phyloP scores from a whole-genome alignment of 2,113 vertebrate genomes.

The Micronycteris hirsuta region DNA sequence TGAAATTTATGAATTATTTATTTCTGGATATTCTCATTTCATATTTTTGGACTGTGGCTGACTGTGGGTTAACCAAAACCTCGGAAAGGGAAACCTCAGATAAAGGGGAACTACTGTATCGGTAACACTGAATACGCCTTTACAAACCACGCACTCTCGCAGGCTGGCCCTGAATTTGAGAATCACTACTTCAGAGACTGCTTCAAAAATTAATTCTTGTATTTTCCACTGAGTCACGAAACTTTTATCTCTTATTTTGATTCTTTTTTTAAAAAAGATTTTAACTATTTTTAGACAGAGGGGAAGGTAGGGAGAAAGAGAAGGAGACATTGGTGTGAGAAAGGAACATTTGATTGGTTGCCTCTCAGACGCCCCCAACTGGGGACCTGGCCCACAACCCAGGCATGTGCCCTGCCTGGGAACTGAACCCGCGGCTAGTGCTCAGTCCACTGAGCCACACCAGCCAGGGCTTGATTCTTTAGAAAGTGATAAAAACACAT shows the following conservation, averaged over 20 bases:
- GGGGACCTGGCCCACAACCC: no score
- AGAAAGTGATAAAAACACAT: conserved; percentile 19
- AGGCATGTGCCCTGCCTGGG: no score
- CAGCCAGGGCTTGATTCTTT: not conserved
- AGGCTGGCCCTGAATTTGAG: not conserved
- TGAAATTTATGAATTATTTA: not conserved
- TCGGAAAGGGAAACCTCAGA: not conserved
- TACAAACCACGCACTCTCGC: not conserved
- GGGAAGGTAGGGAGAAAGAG: no score
- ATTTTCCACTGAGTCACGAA: conserved; percentile 14
- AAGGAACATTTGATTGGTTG: no score
- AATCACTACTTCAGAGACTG: not conserved
- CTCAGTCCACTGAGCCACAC: no score
- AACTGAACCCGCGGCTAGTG: no score
- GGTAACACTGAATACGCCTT: not conserved
- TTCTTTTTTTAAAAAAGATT: no score
- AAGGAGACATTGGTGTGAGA: no score
- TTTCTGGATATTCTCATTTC: not conserved
- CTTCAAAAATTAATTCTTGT: conserved; percentile 7
- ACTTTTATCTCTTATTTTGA: not conserved
- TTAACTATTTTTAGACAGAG: no score
- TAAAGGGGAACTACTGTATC: not conserved
- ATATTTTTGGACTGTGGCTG: not conserved
- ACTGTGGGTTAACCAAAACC: not conserved
- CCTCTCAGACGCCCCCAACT: no score